Conservation (phyloP, 2,888 invertebrate genomes). For the Orchesellides sinensis region DNA sequence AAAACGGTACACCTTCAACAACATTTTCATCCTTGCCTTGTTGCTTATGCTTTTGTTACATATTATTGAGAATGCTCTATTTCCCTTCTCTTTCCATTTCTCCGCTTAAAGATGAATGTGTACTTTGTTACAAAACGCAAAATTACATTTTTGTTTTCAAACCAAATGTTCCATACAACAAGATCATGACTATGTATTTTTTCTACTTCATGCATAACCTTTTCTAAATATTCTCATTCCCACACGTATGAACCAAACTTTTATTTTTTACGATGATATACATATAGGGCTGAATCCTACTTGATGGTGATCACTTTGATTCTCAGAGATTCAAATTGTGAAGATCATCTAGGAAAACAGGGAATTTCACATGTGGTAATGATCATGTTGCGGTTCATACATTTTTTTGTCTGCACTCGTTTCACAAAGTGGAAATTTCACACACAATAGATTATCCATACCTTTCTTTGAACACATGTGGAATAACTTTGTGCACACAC, state of each 20-base stretch:
- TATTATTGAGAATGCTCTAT: no score
- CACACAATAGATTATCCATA: no score
- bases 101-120: constrained; percentile 25
- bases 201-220: no score
- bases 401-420: no score
- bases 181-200: not conserved
- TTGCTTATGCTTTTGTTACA: constrained; percentile 11
- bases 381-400: constrained; percentile 7
- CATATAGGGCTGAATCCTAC: constrained; percentile 7
- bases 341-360: constrained; percentile 13
- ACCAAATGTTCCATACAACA: not conserved
- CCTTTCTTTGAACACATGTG: no score
- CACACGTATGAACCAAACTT: not conserved
- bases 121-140: not conserved
- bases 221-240: not conserved
- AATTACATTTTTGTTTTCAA: not conserved
- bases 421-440: not conserved
- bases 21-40: constrained; percentile 38
- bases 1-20: constrained; percentile 38
- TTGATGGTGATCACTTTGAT: constrained; percentile 26
- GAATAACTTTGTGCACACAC: no score
- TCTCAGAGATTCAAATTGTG: constrained; percentile 7
- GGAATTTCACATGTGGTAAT: constrained; percentile 11
- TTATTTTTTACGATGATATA: not conserved
- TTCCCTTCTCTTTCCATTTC: no score